Conservation (phyloP, 92 coral and sea anemone genomes). For the Pocillopora grandis region DNA sequence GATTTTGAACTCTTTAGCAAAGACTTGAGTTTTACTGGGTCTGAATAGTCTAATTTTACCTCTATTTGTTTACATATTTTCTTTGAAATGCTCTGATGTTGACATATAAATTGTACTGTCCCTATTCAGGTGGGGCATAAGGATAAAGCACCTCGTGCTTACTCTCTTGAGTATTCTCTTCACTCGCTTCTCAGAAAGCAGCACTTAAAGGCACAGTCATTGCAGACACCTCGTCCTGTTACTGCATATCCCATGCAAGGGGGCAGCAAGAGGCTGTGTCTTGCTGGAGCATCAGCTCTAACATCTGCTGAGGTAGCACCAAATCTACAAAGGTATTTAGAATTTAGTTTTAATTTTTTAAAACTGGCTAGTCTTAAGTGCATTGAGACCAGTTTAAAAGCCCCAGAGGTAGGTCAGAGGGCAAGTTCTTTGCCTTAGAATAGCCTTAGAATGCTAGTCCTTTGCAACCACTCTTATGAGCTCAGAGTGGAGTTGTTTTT, state of each 20-base stretch:
- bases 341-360: not conserved
- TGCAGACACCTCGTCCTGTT: slow-evolving; percentile 81
- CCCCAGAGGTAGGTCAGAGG: too few relatives aligned
- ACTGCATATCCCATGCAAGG: slow-evolving; percentile 76
- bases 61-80: too few relatives aligned
- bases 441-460: too few relatives aligned
- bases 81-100: not conserved
- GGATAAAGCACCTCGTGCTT: slow-evolving; percentile 12
- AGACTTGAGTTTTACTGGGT: too few relatives aligned
- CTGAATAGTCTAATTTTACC: too few relatives aligned
- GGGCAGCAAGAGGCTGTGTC: slow-evolving; percentile 72
- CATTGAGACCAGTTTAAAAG: too few relatives aligned
- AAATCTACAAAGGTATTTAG: slow-evolving; percentile 60
- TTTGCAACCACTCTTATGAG: too few relatives aligned
- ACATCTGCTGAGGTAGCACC: slow-evolving; percentile 64
- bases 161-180: slow-evolving; percentile 72
- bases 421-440: too few relatives aligned
- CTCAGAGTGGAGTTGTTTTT: too few relatives aligned
- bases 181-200: slow-evolving; percentile 84
- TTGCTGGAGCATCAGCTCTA: slow-evolving; percentile 88
- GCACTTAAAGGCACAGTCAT: slow-evolving; percentile 66
- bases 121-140: not conserved
- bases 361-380: not conserved
- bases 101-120: not conserved
- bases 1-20: too few relatives aligned